phyloP scores from a whole-genome alignment of 2,113 vertebrate genomes.

The Entosphenus tridentatus region DNA sequence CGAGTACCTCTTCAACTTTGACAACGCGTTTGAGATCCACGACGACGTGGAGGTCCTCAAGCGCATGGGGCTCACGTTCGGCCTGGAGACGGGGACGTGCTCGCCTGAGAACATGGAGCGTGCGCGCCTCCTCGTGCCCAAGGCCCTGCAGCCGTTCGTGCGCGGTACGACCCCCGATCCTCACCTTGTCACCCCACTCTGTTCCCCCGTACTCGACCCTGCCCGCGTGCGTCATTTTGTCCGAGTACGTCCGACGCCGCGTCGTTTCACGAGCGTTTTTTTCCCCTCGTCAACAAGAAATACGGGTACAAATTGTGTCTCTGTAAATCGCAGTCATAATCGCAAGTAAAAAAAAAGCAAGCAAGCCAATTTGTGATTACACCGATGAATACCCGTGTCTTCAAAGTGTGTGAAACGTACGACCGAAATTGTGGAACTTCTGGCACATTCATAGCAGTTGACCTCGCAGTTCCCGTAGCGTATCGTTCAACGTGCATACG shows the following conservation, averaged over 20 bases:
- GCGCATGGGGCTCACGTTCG: slow-evolving; percentile 95
- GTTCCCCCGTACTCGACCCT: neutral
- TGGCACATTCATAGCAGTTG: no score
- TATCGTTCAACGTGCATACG: no score
- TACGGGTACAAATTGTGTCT: no score
- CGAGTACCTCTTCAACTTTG: slow-evolving; percentile 96
- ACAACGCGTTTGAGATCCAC: slow-evolving; percentile 98
- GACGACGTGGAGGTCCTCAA: slow-evolving; percentile 96
- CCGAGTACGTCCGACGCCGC: neutral
- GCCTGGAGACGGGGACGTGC: slow-evolving; percentile 75
- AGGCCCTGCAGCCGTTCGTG: slow-evolving; percentile 93
- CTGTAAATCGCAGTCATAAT: no score
- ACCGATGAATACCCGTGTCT: no score
- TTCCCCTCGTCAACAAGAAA: no score
- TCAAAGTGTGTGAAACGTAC: no score
- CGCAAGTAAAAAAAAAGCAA: no score
- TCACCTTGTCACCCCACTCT: neutral
- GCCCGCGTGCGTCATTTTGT: neutral
- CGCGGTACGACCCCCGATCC: slow-evolving; percentile 31
- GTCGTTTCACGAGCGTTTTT: no score
- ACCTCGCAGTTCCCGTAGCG: no score
- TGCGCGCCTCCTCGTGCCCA: slow-evolving; percentile 72
- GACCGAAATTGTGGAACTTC: no score
- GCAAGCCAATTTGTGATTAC: no score
- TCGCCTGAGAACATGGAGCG: slow-evolving; percentile 71